Evolutionary conservation across 2,113 vertebrate species (phyloP).

Genomic region (Oreotrochilus melanogaster): DNA sequence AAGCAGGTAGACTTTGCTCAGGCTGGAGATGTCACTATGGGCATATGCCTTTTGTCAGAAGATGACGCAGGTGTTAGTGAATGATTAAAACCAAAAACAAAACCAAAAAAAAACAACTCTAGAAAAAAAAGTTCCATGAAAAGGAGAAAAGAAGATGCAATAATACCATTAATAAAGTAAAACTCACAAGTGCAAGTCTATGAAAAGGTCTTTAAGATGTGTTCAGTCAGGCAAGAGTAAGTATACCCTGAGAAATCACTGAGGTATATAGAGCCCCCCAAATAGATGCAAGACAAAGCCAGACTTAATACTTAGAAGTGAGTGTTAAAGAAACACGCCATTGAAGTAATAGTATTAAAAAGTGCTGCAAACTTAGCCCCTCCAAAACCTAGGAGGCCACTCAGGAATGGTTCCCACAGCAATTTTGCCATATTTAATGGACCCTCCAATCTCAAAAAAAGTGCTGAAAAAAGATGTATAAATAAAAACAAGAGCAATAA

Average conservation of each 20-base stretch:
- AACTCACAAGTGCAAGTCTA: neutral
- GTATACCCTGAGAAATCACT: neutral
- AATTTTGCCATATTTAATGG: neutral
- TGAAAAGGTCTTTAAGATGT: slow-evolving; percentile 27
- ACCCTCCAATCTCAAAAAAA: neutral
- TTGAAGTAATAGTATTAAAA: slow-evolving; percentile 4
- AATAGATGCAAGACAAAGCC: neutral
- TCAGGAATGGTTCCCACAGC: neutral
- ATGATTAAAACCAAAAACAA: neutral
- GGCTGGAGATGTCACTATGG: neutral
- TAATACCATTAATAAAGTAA: neutral
- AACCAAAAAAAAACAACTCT: neutral
- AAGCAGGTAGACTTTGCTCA: neutral
- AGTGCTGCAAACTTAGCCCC: neutral
- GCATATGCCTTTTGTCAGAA: neutral
- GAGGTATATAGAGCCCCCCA: neutral
- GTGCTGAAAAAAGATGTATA: neutral
- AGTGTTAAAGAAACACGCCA: slow-evolving; percentile 12
- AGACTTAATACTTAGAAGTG: neutral
- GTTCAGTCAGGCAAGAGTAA: slow-evolving; percentile 5
- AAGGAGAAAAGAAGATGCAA: neutral
- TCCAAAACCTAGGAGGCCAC: neutral
- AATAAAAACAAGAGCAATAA: neutral
- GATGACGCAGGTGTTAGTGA: neutral
- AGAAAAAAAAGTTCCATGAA: neutral